Conservation (phyloP, 2,888 invertebrate species). For the Stenotaenia linearis region DNA sequence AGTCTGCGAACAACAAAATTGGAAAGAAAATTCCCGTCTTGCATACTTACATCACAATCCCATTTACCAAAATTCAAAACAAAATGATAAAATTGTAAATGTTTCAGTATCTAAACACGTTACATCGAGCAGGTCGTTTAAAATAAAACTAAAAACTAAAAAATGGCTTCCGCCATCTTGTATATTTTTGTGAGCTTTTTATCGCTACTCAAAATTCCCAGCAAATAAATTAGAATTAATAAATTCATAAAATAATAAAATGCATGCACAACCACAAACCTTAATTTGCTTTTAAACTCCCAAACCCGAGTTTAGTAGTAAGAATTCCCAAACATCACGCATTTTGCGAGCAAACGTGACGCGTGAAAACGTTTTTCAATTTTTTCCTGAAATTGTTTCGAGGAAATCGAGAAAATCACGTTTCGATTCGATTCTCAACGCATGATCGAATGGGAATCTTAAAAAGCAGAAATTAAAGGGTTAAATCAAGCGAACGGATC, state of each 20-base stretch:
- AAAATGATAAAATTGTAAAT: no score
- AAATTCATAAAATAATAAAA: background rate
- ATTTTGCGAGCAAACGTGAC: no score
- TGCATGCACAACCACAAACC: background rate
- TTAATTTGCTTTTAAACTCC: background rate
- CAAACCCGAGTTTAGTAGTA: background rate
- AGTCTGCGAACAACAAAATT: conserved; percentile 10
- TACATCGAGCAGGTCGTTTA: background rate
- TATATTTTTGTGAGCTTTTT: background rate
- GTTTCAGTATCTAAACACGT: no score
- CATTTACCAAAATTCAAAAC: no score
- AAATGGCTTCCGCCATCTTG: no score
- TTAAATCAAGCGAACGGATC: background rate
- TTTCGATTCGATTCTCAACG: background rate
- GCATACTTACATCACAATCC: background rate
- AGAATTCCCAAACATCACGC: background rate
- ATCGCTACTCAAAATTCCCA: background rate
- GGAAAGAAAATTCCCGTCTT: background rate
- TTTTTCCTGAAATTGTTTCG: no score
- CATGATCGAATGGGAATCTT: background rate
- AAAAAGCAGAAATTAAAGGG: background rate
- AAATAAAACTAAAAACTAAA: no score
- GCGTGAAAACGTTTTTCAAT: no score
- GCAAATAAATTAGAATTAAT: background rate
- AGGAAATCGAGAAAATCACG: background rate